Base-by-base conservation (phyloP, 1,140 invertebrate species). In the Hyphantria cunea region DNA sequence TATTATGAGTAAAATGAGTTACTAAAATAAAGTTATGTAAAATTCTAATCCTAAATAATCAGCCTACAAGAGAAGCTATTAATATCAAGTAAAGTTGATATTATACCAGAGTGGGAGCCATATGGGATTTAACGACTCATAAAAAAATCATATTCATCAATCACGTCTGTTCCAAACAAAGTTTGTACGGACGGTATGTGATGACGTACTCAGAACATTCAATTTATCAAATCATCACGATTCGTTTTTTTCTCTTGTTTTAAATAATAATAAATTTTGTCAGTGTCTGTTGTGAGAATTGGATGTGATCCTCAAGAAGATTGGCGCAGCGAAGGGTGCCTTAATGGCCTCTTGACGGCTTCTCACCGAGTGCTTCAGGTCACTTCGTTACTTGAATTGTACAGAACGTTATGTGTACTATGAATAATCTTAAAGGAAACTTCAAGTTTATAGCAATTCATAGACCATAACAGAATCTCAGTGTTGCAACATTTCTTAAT, bases 331-430 rank as follows among this genome's bases (percentile, higher is more conserved):
- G 71, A 74, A 85, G 82, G 80, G 78, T 66, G 78, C 81, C 78
- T 82, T 89, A 89, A 89, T 89, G 86, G 86, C 82, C 86, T 89
- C 86, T 89, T 59, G 77, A 83, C 82, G 74, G 77, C 73, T 81
- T 82, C 84, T 87, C 76, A 76, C 74, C 64, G 73, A 66, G 76
- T 76, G 56, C 86, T 89, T 65, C 77, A 86, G 82, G 84, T 86
- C 84, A 86, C 86, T 89, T 87, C 82, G 86, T 89, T 89, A 87
- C 80, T 80, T 68, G 77, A 70, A 84, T 86, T 87, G 80, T 84
- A 82, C 78, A 76, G 72, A 67, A 72, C 70, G 81, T 84, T 82
- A 82, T 78, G 66, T 83, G 70, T 77, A 68, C 78, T 73, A 80
- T 86, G 82, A 82, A 84, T 84, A 82, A 83, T 81, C 65, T 82